Conservation (phyloP, 2,888 invertebrate species). For the Hedya salicella region DNA sequence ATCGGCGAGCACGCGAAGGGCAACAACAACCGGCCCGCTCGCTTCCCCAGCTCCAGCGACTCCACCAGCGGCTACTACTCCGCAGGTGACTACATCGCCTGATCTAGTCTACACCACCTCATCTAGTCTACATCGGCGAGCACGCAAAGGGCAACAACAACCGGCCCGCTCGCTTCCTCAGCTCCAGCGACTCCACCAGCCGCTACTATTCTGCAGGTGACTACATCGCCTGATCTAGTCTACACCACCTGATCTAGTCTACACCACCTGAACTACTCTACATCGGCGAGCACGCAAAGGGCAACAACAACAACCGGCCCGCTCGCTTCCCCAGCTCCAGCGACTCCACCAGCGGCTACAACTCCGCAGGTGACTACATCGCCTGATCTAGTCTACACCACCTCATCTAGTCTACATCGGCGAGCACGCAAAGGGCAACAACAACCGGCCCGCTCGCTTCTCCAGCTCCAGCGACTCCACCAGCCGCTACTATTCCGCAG, state of each 20-base stretch:
- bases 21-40: slow-evolving; percentile 62
- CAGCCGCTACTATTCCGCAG: slow-evolving; percentile 84
- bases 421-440: slow-evolving; percentile 71
- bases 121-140: slow-evolving; percentile 88
- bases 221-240: background rate
- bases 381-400: too few species aligned
- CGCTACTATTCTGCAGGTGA: slow-evolving; percentile 84
- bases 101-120: too few species aligned
- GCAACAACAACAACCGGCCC: slow-evolving; percentile 63
- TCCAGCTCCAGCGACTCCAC: slow-evolving; percentile 85
- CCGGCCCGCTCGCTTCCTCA: slow-evolving; percentile 70
- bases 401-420: too few species aligned
- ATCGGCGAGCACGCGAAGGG: slow-evolving; percentile 83
- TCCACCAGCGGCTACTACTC: slow-evolving; percentile 86
- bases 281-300: slow-evolving; percentile 82
- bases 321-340: slow-evolving; percentile 78
- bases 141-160: slow-evolving; percentile 64
- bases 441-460: slow-evolving; percentile 65
- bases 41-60: slow-evolving; percentile 82
- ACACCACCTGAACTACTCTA: too few species aligned
- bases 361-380: slow-evolving; percentile 71
- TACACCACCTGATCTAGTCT: too few species aligned
- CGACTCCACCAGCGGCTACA: slow-evolving; percentile 86
- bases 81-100: slow-evolving; percentile 60
- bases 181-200: slow-evolving; percentile 84